Percentiles rank a stretch among this genome's conserved stretches.
phyloP scores from a whole-genome alignment of 1,140 invertebrate genomes.

The Dendrolimus punctatus region DNA sequence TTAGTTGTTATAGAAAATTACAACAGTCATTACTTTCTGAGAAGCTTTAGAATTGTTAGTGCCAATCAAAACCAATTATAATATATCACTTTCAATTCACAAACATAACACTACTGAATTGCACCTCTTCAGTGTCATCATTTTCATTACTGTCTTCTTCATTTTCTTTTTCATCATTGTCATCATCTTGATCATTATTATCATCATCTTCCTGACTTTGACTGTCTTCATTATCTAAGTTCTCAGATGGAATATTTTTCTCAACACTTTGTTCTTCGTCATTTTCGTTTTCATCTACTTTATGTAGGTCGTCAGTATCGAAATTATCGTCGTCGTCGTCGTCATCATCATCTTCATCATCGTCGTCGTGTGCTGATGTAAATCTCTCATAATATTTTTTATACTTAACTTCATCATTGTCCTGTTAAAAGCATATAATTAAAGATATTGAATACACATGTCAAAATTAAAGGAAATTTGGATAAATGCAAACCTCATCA shows the following conservation, averaged over 20 bases:
- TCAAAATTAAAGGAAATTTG: too few relatives aligned
- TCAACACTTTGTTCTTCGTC: conserved; percentile 12
- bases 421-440: too few relatives aligned
- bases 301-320: conserved; percentile 21
- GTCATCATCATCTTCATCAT: conserved; percentile 33
- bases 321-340: conserved; percentile 23
- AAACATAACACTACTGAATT: conserved; percentile 21
- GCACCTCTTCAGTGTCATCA: conserved; percentile 26
- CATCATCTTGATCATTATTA: conserved; percentile 19
- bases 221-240: conserved; percentile 22
- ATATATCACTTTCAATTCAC: conserved; percentile 2
- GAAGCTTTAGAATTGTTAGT: conserved; percentile 32
- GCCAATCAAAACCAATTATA: conserved; percentile 30
- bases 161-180: conserved; percentile 14
- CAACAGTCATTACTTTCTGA: conserved; percentile 12
- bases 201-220: conserved; percentile 24
- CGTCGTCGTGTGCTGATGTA: conserved; percentile 14
- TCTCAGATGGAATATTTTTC: conserved; percentile 26
- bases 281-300: conserved; percentile 24
- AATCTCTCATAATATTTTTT: too few relatives aligned
- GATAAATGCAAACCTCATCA: too few relatives aligned
- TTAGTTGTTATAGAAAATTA: neutral
- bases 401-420: too few relatives aligned
- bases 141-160: conserved; percentile 2
- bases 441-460: too few relatives aligned